Evolutionary conservation across 2,113 vertebrate species (phyloP), one percentile per base, ranked within the genome.

Genomic region (Nycticebus coucang): DNA sequence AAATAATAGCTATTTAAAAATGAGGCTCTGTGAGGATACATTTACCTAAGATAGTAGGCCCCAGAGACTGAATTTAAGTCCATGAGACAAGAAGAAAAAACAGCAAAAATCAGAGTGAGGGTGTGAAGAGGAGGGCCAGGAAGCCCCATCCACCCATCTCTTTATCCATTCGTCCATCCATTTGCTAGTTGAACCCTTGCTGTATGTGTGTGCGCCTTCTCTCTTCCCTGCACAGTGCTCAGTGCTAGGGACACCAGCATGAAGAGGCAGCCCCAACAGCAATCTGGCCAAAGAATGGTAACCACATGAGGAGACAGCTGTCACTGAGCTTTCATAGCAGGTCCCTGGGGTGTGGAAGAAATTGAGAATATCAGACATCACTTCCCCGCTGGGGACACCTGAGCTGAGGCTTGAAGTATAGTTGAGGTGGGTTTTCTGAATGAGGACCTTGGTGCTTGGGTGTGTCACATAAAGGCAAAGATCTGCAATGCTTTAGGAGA

Each of bases 171-270:
- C n/a, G 14, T 11, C 13, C 19, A 14, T 3, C 8, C 28, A 3
- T 2, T 53, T 18, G 1, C 1, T 2, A 22, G 5, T 6, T 33
- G n/a, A 11, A 33, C 37, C 17, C 15, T 13, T 17, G 1, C 1
- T 17, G 1, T 8, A 7, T 33, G 4, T 18, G 64, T 5, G 0
- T 2, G 1, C 5, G 9, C n/a, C 62, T 60, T 19, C 24, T 50
- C 53, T 79, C 37, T 59, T 74, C 55, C 0, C 5, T 18, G 19
- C 30, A 4, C 4, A 5, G 15, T 3, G 2, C n/a, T 41, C 0
- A 0, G 50, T 6, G 1, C 13, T 1, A 0, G 7, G 11, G 28
- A 35, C 22, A 13, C 37, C 28, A 7, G 1, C 4, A 28, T 33
- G 28, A 68, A 69, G 71, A 50, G 2, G 0, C 8, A 15, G 9